phyloP scores from a whole-genome alignment of 2,113 vertebrate species.

The Butorides virescens region DNA sequence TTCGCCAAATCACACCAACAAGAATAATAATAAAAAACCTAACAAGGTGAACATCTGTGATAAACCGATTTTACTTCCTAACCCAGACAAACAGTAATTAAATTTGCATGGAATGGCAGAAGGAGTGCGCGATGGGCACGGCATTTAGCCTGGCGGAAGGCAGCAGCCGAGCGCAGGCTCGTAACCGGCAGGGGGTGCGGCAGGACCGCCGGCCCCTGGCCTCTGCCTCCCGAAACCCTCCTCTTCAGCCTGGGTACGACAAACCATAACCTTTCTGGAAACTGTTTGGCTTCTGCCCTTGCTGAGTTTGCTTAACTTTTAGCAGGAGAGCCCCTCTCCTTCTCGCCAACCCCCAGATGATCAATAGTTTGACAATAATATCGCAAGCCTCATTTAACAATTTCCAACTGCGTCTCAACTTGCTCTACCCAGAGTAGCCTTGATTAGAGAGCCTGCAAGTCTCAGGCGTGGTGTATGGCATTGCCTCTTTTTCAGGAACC shows the following conservation, averaged over 20 bases:
- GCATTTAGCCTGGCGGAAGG: neutral
- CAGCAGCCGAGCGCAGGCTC: neutral
- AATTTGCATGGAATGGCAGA: conserved; percentile 64
- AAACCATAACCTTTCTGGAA: neutral
- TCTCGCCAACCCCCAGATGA: neutral
- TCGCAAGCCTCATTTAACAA: neutral
- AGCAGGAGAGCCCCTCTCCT: neutral
- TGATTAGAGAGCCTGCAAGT: rapidly evolving
- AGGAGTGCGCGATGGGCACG: neutral
- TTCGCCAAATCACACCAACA: conserved; percentile 32
- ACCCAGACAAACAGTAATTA: conserved; percentile 62
- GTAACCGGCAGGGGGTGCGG: neutral
- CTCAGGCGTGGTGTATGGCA: neutral
- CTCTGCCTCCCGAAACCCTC: no score
- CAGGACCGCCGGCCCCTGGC: neutral
- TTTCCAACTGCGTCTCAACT: neutral
- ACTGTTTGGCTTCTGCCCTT: neutral
- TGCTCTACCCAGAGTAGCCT: no score
- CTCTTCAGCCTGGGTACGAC: no score
- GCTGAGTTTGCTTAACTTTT: neutral
- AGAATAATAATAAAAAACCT: neutral
- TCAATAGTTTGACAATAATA: neutral
- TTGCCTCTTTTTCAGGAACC: neutral
- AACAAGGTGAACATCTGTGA: neutral
- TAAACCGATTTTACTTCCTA: neutral